phyloP scores from a whole-genome alignment of 2,888 invertebrate genomes.

The Chrysotoxum bicinctum region DNA sequence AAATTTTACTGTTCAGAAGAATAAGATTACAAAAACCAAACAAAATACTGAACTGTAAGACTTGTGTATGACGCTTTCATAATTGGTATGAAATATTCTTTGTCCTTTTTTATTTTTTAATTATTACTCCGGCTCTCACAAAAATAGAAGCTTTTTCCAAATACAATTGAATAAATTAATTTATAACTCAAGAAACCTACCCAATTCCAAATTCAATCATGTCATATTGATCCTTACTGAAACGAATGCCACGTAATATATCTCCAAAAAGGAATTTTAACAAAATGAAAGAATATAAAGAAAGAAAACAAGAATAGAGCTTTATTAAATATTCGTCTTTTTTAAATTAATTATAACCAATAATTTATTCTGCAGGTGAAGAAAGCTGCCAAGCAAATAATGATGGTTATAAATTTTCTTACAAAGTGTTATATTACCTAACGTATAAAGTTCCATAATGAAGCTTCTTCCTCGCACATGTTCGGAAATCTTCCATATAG shows the following conservation, averaged over 20 bases:
- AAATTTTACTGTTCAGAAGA: no score
- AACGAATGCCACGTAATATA: slow-evolving; percentile 11
- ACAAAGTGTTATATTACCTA: slow-evolving; percentile 54
- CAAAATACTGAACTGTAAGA: no score
- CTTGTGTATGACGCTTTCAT: no score
- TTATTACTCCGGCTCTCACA: no score
- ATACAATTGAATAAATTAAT: not conserved
- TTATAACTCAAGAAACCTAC: not conserved
- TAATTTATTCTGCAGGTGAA: slow-evolving; percentile 66
- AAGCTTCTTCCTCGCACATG: not conserved
- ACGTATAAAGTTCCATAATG: not conserved
- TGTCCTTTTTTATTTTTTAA: no score
- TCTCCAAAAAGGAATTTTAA: not conserved
- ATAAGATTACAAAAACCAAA: no score
- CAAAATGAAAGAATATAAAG: not conserved
- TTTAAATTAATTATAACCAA: slow-evolving; percentile 65
- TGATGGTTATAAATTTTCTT: slow-evolving; percentile 64
- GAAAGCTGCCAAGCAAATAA: slow-evolving; percentile 66
- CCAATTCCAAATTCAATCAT: not conserved
- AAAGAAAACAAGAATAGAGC: not conserved
- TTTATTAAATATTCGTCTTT: slow-evolving; percentile 14
- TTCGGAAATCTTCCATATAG: not conserved
- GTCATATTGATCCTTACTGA: not conserved
- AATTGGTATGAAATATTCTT: no score
- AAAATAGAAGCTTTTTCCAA: not conserved